Evolutionary conservation across 2,888 invertebrate species (phyloP), one percentile per base, ranked within the genome.

Genomic region (Mesorhabditis belari): DNA sequence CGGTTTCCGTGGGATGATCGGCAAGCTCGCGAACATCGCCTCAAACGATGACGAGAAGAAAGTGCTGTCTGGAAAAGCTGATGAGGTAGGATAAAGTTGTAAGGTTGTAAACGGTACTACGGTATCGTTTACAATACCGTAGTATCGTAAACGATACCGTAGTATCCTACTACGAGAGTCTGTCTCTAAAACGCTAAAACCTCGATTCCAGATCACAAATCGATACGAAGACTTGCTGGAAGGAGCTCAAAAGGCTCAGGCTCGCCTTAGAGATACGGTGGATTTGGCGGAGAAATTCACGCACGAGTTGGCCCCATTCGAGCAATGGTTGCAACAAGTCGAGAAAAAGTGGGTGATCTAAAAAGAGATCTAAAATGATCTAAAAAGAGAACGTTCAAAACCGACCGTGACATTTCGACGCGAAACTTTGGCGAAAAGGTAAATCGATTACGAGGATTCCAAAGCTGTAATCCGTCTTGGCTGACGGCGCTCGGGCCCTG

Each of bases 241-340:
- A 6, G 61, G 63, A 1, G 77, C 72, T 5, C 67, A 75, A 73
- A 89, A 90, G 77, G 85, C 95, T 52, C 91, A 92, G 85, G 86
- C 89, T 53, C 89, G 89, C 62, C 85, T 98, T 23, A 92, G 95
- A 78, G 90, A 90, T 80, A 91, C 94, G 5, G 90, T 94, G 88
- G 87, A 86, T 61, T 83, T 93, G 19, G 91, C 94, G 0, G 91
- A 91, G 82, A 88, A 89, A 70, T 94, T 93, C 5, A 86, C 77
- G 49, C 75, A 75, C 61, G 75, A 81, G 26, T 71, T 81, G 28
- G 81, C 81, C 50, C 92, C 92, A 0, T 83, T 96, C 23, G 86
- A 89, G 24, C 88, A 90, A 61, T 98, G 95, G 95, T 84, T 98
- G n/a, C n/a, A n/a, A n/a, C n/a, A n/a, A n/a, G n/a, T n/a, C n/a